Evolutionary conservation across 2,797 vertebrate genomes (phyloP).

Genomic region (Cryptoprocta ferox): DNA sequence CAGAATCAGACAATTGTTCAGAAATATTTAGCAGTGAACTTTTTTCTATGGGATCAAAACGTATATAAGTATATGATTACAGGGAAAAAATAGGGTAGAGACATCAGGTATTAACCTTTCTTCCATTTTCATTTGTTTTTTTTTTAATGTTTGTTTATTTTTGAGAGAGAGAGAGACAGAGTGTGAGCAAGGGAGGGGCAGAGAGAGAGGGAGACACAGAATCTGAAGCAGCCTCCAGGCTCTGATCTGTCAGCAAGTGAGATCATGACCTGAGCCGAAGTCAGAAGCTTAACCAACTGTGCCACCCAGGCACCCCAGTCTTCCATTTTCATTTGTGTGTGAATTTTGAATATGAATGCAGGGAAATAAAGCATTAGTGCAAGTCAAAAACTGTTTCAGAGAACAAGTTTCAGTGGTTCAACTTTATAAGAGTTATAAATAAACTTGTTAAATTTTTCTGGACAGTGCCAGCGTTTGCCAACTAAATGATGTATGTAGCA

Average conservation of each 20-base stretch:
- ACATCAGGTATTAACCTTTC: not conserved
- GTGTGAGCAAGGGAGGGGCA: no score
- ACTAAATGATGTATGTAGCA: not conserved
- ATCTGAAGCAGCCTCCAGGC: no score
- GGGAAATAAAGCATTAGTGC: not conserved
- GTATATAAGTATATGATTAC: not conserved
- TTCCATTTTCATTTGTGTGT: not conserved
- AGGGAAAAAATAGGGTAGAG: not conserved
- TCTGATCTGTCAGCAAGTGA: no score
- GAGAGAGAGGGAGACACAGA: no score
- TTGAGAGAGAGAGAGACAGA: no score
- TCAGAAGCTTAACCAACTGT: no score
- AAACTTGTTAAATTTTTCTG: not conserved
- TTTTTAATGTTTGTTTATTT: no score
- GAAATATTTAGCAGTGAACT: constrained; percentile 4
- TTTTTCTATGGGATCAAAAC: not conserved
- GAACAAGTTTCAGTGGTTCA: not conserved
- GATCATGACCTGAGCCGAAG: no score
- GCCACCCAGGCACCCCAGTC: no score
- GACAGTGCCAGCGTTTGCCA: not conserved
- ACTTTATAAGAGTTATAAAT: not conserved
- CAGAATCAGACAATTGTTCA: not conserved
- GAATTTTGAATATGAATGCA: not conserved
- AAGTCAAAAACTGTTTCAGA: not conserved
- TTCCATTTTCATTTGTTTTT: not conserved